These are phyloP conservation scores for Stenodera caucasica DNA, from an alignment of 2,888 invertebrate genomes.

Conservation along the genomic window DNA sequence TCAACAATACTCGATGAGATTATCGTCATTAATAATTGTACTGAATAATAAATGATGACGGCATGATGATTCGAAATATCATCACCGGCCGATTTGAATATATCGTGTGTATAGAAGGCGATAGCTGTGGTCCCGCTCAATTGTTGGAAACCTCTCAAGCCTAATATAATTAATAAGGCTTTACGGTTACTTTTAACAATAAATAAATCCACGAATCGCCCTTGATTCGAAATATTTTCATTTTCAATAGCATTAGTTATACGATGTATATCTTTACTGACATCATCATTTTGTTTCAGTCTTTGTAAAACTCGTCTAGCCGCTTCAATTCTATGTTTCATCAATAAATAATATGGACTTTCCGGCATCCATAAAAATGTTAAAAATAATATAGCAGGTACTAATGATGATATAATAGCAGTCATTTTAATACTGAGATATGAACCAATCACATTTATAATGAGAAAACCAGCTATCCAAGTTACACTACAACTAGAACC, in stretches of 20 bases:
- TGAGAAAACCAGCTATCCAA: slow-evolving; percentile 60
- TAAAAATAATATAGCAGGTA: slow-evolving; percentile 56
- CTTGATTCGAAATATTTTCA: too few species aligned
- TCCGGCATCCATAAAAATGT: slow-evolving; percentile 62
- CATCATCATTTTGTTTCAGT: slow-evolving; percentile 56
- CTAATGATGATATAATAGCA: slow-evolving; percentile 56
- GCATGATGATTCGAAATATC: too few species aligned
- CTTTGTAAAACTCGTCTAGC: slow-evolving; percentile 57
- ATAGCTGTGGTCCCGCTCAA: slow-evolving; percentile 66
- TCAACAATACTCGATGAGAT: slow-evolving; percentile 64
- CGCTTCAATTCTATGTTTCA: slow-evolving; percentile 57
- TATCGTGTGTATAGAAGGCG: slow-evolving; percentile 64
- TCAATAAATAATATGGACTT: slow-evolving; percentile 59
- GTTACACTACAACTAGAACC: slow-evolving; percentile 62
- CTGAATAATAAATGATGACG: slow-evolving; percentile 52
- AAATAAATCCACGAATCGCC: slow-evolving; percentile 61
- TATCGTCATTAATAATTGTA: slow-evolving; percentile 62
- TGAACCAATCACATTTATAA: slow-evolving; percentile 57
- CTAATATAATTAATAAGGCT: slow-evolving; percentile 65
- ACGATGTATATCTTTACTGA: slow-evolving; percentile 45
- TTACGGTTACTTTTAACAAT: slow-evolving; percentile 62
- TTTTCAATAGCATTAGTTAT: too few species aligned
- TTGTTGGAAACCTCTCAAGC: slow-evolving; percentile 60
- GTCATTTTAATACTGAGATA: slow-evolving; percentile 57
- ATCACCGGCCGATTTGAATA: slow-evolving; percentile 54